Evolutionary conservation across 2,113 vertebrate species (phyloP).

Genomic region (Crotalus tigris): DNA sequence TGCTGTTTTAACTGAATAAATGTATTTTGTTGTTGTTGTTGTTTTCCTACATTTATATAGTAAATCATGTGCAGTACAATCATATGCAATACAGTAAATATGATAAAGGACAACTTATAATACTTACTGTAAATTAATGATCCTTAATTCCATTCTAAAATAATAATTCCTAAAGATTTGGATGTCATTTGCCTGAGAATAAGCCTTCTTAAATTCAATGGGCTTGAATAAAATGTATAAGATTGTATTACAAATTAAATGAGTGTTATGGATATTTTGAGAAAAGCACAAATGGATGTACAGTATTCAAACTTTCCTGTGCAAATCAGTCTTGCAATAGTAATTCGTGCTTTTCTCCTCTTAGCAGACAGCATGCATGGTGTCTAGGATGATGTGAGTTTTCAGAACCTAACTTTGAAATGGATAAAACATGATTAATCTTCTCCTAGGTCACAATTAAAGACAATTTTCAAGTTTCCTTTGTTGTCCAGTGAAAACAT

Average conservation of each 20-base stretch:
- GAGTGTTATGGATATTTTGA: not conserved
- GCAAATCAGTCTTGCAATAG: not conserved
- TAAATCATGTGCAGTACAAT: not conserved
- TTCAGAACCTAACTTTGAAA: slow-evolving; percentile 6
- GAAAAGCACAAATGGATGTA: not conserved
- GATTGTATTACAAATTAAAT: not conserved
- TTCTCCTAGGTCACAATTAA: not conserved
- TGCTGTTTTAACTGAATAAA: not conserved
- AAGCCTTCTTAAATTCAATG: not conserved
- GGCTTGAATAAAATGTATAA: not conserved
- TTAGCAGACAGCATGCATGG: not conserved
- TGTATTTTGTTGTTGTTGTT: not conserved
- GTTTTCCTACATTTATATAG: not conserved
- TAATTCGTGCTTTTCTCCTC: not conserved
- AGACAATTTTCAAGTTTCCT: not conserved
- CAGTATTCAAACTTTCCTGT: not conserved
- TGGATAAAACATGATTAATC: not conserved
- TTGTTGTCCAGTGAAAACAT: not conserved
- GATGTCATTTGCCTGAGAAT: not conserved
- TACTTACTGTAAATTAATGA: not conserved
- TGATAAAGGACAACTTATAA: not conserved
- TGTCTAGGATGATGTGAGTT: not conserved
- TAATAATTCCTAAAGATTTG: not conserved
- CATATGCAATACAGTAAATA: not conserved
- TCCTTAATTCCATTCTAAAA: not conserved